Evolutionary conservation across 2,797 vertebrate species (phyloP).

Genomic region (Oreonectes daqikongensis): DNA sequence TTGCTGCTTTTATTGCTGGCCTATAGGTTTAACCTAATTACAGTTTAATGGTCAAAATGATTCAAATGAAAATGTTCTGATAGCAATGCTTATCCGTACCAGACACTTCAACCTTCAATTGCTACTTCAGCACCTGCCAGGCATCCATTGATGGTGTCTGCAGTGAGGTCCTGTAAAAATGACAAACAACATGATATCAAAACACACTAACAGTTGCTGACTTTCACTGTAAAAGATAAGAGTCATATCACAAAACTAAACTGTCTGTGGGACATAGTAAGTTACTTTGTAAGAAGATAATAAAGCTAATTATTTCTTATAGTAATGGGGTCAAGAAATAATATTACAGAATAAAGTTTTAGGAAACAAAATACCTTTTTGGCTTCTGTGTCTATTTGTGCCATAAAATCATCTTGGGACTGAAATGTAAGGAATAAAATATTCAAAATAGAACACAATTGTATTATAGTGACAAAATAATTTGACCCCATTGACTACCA

Average conservation of each 20-base stretch:
- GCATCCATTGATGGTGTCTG: constrained; percentile 64
- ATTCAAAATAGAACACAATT: neutral
- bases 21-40: constrained; percentile 38
- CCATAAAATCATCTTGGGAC: constrained; percentile 42
- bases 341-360: neutral
- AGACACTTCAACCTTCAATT: constrained; percentile 67
- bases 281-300: too few relatives aligned
- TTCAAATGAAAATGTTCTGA: neutral
- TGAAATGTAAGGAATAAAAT: constrained; percentile 33
- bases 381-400: constrained; percentile 36
- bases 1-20: neutral
- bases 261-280: too few relatives aligned
- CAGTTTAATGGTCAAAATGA: neutral
- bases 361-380: constrained; percentile 31
- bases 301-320: neutral
- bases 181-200: neutral
- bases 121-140: constrained; percentile 65
- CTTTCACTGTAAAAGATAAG: neutral
- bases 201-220: neutral
- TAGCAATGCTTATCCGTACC: constrained; percentile 35
- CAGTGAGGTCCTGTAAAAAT: constrained; percentile 61
- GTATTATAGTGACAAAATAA: too few relatives aligned
- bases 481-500: too few relatives aligned
- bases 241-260: neutral
- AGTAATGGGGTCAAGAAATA: neutral